A percentile compares a stretch with the other conserved stretches of the same genome.
Evolutionary conservation across 2,888 invertebrate genomes (phyloP).

Genomic region (Idaea aversata): DNA sequence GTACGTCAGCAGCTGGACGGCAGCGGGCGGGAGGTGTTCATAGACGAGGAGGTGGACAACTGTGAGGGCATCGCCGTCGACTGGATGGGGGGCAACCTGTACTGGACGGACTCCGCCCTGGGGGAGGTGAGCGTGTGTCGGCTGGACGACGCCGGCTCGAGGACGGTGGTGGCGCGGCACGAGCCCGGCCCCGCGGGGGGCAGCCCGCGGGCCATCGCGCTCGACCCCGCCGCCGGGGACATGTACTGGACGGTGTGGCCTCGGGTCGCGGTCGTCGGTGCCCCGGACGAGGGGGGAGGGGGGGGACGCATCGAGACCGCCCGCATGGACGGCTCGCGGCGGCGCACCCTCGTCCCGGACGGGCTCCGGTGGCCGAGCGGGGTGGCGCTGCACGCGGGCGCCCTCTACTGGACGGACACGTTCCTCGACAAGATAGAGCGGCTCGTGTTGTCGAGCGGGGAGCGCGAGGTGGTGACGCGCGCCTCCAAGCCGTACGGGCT

Average conservation of each 20-base stretch:
- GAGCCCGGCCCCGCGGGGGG: conserved; percentile 59
- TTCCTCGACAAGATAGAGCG: conserved; percentile 83
- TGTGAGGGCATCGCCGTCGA: conserved; percentile 90
- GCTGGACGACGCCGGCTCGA: conserved; percentile 77
- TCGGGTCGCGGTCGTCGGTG: conserved; percentile 41
- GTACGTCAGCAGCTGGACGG: conserved; percentile 84
- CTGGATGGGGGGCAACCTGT: conserved; percentile 90
- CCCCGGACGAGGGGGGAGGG: conserved; percentile 39
- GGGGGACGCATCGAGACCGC: conserved; percentile 83
- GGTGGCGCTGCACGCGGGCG: conserved; percentile 69
- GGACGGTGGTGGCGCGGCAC: conserved; percentile 81
- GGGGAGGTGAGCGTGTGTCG: conserved; percentile 85
- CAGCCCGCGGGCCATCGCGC: conserved; percentile 80
- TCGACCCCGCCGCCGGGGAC: conserved; percentile 84
- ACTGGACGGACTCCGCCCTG: conserved; percentile 89
- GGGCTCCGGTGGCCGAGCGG: conserved; percentile 88
- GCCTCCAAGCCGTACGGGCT: conserved; percentile 85
- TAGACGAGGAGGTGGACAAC: conserved; percentile 80
- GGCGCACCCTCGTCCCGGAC: conserved; percentile 74
- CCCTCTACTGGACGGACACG: conserved; percentile 83
- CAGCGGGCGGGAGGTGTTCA: conserved; percentile 76
- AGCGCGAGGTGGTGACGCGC: conserved; percentile 64
- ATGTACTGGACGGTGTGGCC: conserved; percentile 91
- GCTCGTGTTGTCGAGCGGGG: conserved; percentile 52
- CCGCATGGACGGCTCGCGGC: conserved; percentile 86